Evolutionary conservation across 2,113 vertebrate species (phyloP).

Genomic region (Poeciliopsis retropinna): DNA sequence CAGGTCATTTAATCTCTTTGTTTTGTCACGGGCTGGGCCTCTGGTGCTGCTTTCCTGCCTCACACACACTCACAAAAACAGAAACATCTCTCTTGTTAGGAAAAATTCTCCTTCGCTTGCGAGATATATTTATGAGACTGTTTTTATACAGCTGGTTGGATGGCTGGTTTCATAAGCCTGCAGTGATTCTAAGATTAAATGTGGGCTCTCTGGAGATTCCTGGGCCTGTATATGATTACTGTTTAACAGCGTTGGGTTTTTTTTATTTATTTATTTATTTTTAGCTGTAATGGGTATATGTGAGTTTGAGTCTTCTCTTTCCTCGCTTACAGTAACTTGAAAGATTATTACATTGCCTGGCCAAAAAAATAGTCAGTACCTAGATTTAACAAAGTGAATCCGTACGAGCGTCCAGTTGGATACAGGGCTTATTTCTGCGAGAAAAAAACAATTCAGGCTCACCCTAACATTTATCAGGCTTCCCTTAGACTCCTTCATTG

Average conservation of each 20-base stretch:
- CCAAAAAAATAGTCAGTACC: not conserved
- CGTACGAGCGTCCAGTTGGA: too few relatives aligned
- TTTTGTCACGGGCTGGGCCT: slow-evolving; percentile 74
- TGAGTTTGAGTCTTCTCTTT: slow-evolving; percentile 12
- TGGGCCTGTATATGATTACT: slow-evolving; percentile 16
- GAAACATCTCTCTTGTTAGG: slow-evolving; percentile 35
- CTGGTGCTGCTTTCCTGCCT: slow-evolving; percentile 56
- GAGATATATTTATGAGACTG: slow-evolving; percentile 40
- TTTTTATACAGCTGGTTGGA: slow-evolving; percentile 27
- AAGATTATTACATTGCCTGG: slow-evolving; percentile 30
- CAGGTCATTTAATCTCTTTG: slow-evolving; percentile 80
- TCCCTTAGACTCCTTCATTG: too few relatives aligned
- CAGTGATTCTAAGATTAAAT: slow-evolving; percentile 55
- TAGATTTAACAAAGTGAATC: too few relatives aligned
- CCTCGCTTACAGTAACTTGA: slow-evolving; percentile 28
- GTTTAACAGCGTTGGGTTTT: not conserved
- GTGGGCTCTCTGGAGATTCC: slow-evolving; percentile 41
- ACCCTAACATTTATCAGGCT: too few relatives aligned
- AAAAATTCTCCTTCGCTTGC: slow-evolving; percentile 57
- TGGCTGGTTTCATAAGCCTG: slow-evolving; percentile 35
- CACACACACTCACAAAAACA: slow-evolving; percentile 12
- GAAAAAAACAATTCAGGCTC: too few relatives aligned
- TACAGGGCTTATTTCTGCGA: too few relatives aligned
- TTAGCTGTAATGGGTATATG: slow-evolving; percentile 24
- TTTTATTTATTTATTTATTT: slow-evolving; percentile 6